These are phyloP conservation scores for Nylanderia fulva DNA, from an alignment of 1,140 invertebrate species.

Conservation along the genomic window DNA sequence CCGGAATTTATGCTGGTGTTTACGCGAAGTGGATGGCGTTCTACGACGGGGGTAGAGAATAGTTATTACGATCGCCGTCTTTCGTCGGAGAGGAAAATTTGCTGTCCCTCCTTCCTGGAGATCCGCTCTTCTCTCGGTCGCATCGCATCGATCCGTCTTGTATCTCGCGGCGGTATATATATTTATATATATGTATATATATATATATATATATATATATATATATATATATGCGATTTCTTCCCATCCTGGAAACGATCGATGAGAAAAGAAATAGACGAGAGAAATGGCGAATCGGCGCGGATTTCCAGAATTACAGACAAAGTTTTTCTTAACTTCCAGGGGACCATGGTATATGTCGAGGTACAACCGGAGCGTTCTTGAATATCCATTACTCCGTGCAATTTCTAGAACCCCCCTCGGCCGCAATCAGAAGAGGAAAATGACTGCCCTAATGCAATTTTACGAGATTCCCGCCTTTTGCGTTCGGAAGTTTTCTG, in stretches of 20 bases:
- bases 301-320: constrained; percentile 34
- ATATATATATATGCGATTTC: too few species aligned
- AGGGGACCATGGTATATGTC: constrained; percentile 26
- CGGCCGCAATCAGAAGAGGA: constrained; percentile 48
- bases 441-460: constrained; percentile 61
- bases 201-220: too few species aligned
- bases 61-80: constrained; percentile 78
- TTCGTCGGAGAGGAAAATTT: constrained; percentile 58
- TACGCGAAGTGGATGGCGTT: constrained; percentile 72
- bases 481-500: constrained; percentile 60
- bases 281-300: not conserved
- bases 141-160: not conserved
- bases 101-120: constrained; percentile 18
- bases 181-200: too few species aligned
- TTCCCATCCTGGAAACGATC: not conserved
- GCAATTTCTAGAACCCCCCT: constrained; percentile 40
- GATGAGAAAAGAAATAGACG: not conserved
- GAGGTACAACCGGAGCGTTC: not conserved
- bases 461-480: constrained; percentile 53
- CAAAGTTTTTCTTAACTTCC: constrained; percentile 47
- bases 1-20: constrained; percentile 81
- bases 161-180: too few species aligned
- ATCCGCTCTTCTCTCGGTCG: too few species aligned
- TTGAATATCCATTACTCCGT: constrained; percentile 57
- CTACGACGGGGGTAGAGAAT: constrained; percentile 59